A percentile compares a stretch with the other conserved stretches of the same genome.
These are phyloP conservation scores for Plebejus melissa DNA, from an alignment of 2,888 invertebrate genomes.

Conservation along the genomic window DNA sequence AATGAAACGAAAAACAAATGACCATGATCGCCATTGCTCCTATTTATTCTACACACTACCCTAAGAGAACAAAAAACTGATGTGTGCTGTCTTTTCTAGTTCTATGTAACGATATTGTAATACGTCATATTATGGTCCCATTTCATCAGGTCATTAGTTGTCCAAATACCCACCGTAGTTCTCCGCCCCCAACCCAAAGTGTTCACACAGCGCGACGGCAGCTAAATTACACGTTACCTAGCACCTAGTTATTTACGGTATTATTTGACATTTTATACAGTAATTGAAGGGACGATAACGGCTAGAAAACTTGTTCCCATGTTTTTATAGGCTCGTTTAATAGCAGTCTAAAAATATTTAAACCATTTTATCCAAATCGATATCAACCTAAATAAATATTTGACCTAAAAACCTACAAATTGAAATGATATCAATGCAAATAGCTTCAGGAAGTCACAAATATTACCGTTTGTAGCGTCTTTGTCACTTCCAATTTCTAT, in stretches of 20 bases:
- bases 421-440: not conserved
- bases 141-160: constrained; percentile 12
- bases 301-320: not conserved
- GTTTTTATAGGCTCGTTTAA: not conserved
- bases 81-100: too few relatives aligned
- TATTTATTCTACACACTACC: too few relatives aligned
- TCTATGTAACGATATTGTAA: too few relatives aligned
- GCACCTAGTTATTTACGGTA: constrained; percentile 3
- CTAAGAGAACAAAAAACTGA: too few relatives aligned
- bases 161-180: not conserved
- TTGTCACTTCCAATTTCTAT: not conserved
- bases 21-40: too few relatives aligned
- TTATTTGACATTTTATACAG: constrained; percentile 21
- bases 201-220: constrained; percentile 9
- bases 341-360: not conserved
- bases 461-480: not conserved
- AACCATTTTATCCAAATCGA: not conserved
- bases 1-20: too few relatives aligned
- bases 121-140: not conserved
- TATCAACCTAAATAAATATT: not conserved
- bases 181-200: not conserved
- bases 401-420: not conserved
- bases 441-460: not conserved
- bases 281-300: not conserved
- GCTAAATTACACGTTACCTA: constrained; percentile 13